phyloP scores from a whole-genome alignment of 1,140 invertebrate species.

The Lepidurus packardi region DNA sequence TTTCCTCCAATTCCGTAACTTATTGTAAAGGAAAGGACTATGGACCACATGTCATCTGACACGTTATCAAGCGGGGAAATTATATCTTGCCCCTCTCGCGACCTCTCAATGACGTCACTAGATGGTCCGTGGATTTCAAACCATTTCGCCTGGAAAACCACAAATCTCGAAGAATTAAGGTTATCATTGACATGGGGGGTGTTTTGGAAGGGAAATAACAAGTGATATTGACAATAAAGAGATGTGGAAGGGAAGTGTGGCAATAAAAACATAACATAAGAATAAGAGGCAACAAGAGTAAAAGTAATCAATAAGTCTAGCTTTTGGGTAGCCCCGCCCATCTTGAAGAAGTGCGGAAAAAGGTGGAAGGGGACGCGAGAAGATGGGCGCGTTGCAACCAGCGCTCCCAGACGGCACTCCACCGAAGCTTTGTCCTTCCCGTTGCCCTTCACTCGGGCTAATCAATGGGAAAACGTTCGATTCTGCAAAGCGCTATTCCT shows the following conservation, averaged over 20 bases:
- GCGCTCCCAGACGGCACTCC: background rate
- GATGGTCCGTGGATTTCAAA: too few species aligned
- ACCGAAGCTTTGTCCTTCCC: slow-evolving; percentile 1
- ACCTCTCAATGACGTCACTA: too few species aligned
- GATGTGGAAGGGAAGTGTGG: background rate
- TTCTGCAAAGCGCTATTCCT: background rate
- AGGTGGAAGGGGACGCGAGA: background rate
- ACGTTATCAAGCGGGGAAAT: too few species aligned
- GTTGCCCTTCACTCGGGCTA: background rate
- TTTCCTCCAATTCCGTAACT: too few species aligned
- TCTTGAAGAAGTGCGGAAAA: background rate
- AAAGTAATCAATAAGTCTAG: background rate
- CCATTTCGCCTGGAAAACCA: too few species aligned
- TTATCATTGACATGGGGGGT: too few species aligned
- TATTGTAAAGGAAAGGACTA: too few species aligned
- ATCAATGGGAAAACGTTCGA: slow-evolving; percentile 19
- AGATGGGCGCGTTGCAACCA: background rate
- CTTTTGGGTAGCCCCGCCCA: background rate
- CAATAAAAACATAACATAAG: background rate
- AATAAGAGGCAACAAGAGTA: background rate
- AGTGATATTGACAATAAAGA: too few species aligned
- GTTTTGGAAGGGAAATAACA: too few species aligned
- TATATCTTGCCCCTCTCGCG: too few species aligned
- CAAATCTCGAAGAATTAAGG: too few species aligned
- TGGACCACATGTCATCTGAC: too few species aligned